Evolutionary conservation across 2,888 invertebrate genomes (phyloP), one percentile per base, ranked within the genome.

Genomic region (Diadegma fenestrale): DNA sequence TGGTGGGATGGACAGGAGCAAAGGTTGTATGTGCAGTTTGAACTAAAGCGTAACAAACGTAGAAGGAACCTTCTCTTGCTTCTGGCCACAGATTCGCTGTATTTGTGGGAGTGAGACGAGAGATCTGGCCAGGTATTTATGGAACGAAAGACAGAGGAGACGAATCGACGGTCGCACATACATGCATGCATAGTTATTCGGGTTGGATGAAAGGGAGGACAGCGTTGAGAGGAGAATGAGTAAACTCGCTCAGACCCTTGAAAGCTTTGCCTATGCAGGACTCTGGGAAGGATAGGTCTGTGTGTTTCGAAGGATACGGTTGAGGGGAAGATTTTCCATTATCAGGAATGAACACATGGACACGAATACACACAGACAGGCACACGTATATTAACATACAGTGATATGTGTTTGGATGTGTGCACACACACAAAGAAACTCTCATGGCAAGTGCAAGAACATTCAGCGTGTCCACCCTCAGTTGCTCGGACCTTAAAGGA

Each of bases 381-480:
- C 71, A 69, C 45, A 58, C 14, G 63, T 22, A 48, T 10, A 48
- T 41, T 45, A 43, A 71, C 37, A 48, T 75, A 30, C 33, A 45
- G 30, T 2, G 4, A 12, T 45, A 45, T 30, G n/a, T 4, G 33
- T 22, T 17, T 48, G 22, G 45, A 41, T 58, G 54, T 17, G 68
- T 61, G 19, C 41, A 48, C 33, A 73, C 41, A 48, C 33, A 73
- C 51, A 48, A 41, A 37, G 30, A 58, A 22, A 61, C 77, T 77
- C 88, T 88, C 88, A 88, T 88, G 88, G 89, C 89, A 90, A 91
- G 91, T 90, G 91, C 90, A 91, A 91, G 92, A 92, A 92, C 92
- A 91, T 90, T 89, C 88, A 81, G 87, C 87, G 87, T 87, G 89
- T 87, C 90, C 87, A 87, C 88, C 88, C 89, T 86, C 85, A 51